Percentiles rank a stretch among this genome's conserved stretches.
Evolutionary conservation across 2,113 vertebrate species (phyloP).

Genomic region (Crotalus viridis): DNA sequence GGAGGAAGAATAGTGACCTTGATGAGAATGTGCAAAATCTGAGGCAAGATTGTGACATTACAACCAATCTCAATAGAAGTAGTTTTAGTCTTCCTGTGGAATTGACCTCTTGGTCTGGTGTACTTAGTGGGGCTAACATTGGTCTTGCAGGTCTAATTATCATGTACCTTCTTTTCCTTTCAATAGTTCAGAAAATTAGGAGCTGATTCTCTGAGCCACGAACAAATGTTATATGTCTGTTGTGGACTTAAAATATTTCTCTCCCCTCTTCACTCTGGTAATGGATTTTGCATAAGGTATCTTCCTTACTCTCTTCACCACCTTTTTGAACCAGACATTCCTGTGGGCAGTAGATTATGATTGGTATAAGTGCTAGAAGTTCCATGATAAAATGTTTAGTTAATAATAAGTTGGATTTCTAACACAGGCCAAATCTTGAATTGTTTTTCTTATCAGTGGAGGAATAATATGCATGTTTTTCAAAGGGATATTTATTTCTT

Average conservation of each 20-base stretch:
- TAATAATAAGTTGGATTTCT: background rate
- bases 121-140: background rate
- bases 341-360: background rate
- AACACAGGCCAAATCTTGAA: background rate
- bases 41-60: background rate
- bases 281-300: background rate
- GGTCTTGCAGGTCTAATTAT: background rate
- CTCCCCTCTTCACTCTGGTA: background rate
- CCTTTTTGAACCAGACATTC: background rate
- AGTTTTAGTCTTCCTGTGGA: background rate
- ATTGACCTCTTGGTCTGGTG: background rate
- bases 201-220: background rate
- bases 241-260: background rate
- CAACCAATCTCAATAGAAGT: background rate
- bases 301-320: background rate
- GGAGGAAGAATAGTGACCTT: background rate
- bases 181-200: background rate
- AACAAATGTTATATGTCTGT: background rate
- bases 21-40: background rate
- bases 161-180: background rate
- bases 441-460: background rate
- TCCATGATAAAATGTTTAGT: background rate
- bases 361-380: background rate
- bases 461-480: background rate
- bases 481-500: background rate